Evolutionary conservation across 2,797 vertebrate species (phyloP).

Genomic region (Halcyon smyrnensis): DNA sequence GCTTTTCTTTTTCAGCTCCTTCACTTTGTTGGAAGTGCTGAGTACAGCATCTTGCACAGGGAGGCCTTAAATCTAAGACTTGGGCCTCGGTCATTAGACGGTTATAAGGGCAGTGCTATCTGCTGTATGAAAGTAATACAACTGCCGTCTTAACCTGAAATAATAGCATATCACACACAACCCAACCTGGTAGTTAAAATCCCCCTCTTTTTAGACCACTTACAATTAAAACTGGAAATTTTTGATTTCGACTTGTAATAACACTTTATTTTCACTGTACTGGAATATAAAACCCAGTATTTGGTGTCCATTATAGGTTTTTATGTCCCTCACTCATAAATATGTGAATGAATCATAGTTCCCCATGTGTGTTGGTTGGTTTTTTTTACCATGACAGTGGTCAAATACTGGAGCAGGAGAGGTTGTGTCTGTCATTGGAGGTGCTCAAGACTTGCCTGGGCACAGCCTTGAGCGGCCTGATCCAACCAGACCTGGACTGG

Average conservation of each 20-base stretch:
- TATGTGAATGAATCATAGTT: background rate
- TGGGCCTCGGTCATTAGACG: background rate
- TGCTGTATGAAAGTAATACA: background rate
- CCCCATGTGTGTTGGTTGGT: background rate
- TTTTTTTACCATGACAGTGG: background rate
- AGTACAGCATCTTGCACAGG: background rate
- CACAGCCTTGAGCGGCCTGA: background rate
- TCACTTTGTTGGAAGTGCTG: background rate
- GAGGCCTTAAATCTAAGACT: background rate
- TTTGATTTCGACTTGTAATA: background rate
- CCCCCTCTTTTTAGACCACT: background rate
- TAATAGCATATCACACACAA: background rate
- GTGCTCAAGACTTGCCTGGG: background rate
- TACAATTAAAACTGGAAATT: background rate
- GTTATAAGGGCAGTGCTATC: background rate
- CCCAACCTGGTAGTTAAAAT: background rate
- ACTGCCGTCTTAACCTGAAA: background rate
- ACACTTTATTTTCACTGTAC: background rate
- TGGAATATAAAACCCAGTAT: background rate
- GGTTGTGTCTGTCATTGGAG: background rate
- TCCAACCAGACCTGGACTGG: background rate
- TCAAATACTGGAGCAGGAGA: background rate
- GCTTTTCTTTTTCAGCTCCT: background rate
- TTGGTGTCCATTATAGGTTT: background rate
- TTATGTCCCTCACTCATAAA: background rate